These are phyloP conservation scores for Gasterosteus aculeatus DNA, from an alignment of 2,113 vertebrate genomes.

Conservation along the genomic window DNA sequence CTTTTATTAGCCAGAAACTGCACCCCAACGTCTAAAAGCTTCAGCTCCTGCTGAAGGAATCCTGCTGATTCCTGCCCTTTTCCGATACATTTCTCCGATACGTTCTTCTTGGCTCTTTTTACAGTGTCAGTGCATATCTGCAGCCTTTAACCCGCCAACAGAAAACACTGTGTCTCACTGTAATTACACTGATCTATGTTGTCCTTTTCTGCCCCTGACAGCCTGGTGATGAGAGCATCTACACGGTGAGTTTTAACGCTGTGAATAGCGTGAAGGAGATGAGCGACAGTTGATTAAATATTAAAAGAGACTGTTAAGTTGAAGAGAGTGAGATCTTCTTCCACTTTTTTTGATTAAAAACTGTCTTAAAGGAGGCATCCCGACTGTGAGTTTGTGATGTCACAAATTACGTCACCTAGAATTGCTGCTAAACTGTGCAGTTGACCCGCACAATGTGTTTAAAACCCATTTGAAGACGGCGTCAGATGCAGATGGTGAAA, in stretches of 20 bases:
- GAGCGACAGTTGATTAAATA: neutral
- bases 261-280: neutral
- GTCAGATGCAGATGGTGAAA: neutral
- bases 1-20: conserved; percentile 24
- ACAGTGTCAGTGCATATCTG: neutral
- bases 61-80: neutral
- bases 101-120: neutral
- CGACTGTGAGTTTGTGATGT: neutral
- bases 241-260: conserved; percentile 45
- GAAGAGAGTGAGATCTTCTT: neutral
- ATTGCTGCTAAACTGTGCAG: neutral
- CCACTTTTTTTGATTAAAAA: neutral
- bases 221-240: conserved; percentile 59
- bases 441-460: neutral
- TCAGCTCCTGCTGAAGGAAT: neutral
- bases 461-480: neutral
- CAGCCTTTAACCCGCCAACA: neutral
- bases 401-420: too few species aligned
- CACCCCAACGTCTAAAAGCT: neutral
- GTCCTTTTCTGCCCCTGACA: neutral
- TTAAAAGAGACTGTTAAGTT: neutral
- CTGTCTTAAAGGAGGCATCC: neutral
- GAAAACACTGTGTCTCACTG: neutral
- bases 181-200: neutral
- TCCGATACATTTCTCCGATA: neutral